Evolutionary conservation across 2,888 invertebrate genomes (phyloP), one percentile per base, ranked within the genome.

Genomic region (Pomacea canaliculata): DNA sequence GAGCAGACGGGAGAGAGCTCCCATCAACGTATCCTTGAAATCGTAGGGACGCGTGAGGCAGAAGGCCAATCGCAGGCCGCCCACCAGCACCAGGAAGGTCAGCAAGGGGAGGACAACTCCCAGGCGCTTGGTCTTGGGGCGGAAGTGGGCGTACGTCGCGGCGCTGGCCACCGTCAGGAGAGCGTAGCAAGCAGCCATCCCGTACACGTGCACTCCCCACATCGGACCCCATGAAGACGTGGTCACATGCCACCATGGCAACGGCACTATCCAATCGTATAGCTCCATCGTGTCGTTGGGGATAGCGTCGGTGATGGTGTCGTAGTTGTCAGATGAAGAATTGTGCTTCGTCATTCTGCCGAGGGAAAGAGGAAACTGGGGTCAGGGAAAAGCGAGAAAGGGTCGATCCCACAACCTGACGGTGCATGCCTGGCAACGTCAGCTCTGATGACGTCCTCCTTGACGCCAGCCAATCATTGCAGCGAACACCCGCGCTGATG

Each of bases 11-110:
- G 92, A 91, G 81, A 93, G 87, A 66, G 92, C 90, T 81, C 90
- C 90, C 66, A 93, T 93, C 89, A 93, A 90, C 72, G 89, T 90
- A 91, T 92, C 86, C 3, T 88, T 91, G 65, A 92, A 91, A 83
- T 92, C 92, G 89, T 93, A 93, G 63, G 93, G 93, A 86, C 93
- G 93, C 83, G 93, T 92, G 86, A 93, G 92, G 76, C 93, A 91
- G 76, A 92, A 92, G 66, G 91, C 88, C 27, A 92, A 91, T 80
- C 93, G 91, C 66, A 92, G 92, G 73, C 91, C 87, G 62, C 93
- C 93, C 73, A 93, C 89, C 23, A 93, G 85, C 83, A 93, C 92
- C 51, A 93, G 89, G 85, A 93, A 92, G 80, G 92, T 91, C 85
- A 93, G 92, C 87, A 93, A 92, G 73, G 93, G 92, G 65, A 92